phyloP scores from a whole-genome alignment of 53 echinoderm and acorn worm genomes.

The Arbacia lixula region DNA sequence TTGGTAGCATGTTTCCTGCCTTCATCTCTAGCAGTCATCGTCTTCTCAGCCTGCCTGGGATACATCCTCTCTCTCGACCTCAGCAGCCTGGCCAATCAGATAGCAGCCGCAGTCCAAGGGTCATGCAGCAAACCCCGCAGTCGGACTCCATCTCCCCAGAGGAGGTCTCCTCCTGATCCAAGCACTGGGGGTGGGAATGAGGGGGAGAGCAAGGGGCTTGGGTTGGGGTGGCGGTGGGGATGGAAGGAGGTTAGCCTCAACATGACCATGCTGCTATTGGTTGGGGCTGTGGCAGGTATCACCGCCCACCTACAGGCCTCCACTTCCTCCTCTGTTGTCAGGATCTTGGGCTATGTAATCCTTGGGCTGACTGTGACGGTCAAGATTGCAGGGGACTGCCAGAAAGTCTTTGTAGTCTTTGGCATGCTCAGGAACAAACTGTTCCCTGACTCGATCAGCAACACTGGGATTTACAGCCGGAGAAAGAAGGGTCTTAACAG shows the following conservation, averaged over 20 bases:
- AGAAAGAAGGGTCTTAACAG: slow-evolving; percentile 69
- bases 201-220: not conserved
- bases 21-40: slow-evolving; percentile 59
- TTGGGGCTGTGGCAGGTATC: slow-evolving; percentile 66
- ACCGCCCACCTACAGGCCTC: slow-evolving; percentile 46
- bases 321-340: slow-evolving; percentile 7
- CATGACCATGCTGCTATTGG: slow-evolving; percentile 40
- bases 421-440: slow-evolving; percentile 86
- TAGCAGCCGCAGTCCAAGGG: slow-evolving; percentile 39
- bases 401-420: slow-evolving; percentile 81
- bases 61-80: slow-evolving; percentile 87
- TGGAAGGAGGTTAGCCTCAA: slow-evolving; percentile 70
- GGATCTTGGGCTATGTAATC: slow-evolving; percentile 75
- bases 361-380: slow-evolving; percentile 63
- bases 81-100: slow-evolving; percentile 59
- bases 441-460: slow-evolving; percentile 73
- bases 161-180: not conserved
- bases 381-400: slow-evolving; percentile 66
- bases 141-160: slow-evolving; percentile 19
- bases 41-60: slow-evolving; percentile 76
- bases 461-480: slow-evolving; percentile 62
- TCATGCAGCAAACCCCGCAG: slow-evolving; percentile 18
- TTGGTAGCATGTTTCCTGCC: slow-evolving; percentile 72
- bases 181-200: not conserved
- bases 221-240: slow-evolving; percentile 80